Evolutionary conservation across 2,113 vertebrate species (phyloP).

Genomic region (Hippocampus abdominalis): DNA sequence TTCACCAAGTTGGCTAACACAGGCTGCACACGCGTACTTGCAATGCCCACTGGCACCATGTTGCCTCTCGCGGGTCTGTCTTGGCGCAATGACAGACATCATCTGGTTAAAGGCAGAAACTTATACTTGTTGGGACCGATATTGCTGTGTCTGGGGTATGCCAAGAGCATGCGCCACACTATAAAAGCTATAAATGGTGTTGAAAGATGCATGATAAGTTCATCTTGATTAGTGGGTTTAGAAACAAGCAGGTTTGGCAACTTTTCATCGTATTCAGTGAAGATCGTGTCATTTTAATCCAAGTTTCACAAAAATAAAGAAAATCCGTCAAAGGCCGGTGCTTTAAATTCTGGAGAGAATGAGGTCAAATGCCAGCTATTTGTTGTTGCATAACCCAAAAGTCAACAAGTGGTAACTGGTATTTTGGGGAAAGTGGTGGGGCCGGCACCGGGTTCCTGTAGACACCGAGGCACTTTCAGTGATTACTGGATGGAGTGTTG

Average conservation of each 20-base stretch:
- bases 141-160: no score
- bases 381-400: slow-evolving; percentile 37
- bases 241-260: no score
- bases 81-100: no score
- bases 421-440: slow-evolving; percentile 28
- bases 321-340: background rate
- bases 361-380: slow-evolving; percentile 3
- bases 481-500: slow-evolving; percentile 14
- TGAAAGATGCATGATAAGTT: no score
- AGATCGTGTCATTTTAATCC: background rate
- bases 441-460: slow-evolving; percentile 12
- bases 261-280: no score
- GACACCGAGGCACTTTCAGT: slow-evolving; percentile 2
- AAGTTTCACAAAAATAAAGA: background rate
- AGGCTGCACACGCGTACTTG: background rate
- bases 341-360: background rate
- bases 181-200: no score
- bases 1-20: background rate
- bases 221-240: no score
- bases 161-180: no score
- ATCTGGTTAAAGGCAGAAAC: no score
- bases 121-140: no score
- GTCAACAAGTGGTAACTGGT: slow-evolving; percentile 24
- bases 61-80: no score
- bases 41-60: no score